These are phyloP conservation scores for Crenichthys baileyi DNA, from an alignment of 2,797 vertebrate genomes.

Conservation along the genomic window DNA sequence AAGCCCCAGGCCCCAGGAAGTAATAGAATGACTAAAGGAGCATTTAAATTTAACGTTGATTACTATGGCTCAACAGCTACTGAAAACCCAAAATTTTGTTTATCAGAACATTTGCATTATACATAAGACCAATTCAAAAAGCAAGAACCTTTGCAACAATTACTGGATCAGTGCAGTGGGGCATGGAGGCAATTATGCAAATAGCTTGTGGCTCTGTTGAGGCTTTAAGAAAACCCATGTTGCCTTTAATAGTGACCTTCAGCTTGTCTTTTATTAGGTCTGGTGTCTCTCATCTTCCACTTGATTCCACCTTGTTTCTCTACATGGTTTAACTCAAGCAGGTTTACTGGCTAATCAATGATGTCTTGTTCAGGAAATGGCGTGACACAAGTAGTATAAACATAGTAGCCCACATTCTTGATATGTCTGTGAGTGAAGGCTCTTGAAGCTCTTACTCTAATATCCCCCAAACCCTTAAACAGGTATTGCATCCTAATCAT, in stretches of 20 bases:
- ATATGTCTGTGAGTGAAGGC: no score
- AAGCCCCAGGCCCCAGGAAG: constrained; percentile 4
- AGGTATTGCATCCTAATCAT: no score
- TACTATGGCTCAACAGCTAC: not conserved
- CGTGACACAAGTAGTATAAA: not conserved
- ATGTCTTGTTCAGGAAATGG: not conserved
- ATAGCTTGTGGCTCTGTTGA: not conserved
- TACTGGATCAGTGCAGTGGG: not conserved
- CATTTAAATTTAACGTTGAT: not conserved
- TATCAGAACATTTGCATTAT: not conserved
- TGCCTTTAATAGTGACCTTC: not conserved
- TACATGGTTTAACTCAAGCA: no score
- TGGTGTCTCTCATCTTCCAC: not conserved
- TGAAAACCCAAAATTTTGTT: not conserved
- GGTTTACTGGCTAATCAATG: not conserved
- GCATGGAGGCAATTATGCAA: not conserved
- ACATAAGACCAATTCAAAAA: not conserved
- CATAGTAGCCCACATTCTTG: no score
- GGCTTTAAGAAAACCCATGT: not conserved
- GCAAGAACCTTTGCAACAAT: not conserved
- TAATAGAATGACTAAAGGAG: constrained; percentile 4
- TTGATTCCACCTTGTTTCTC: not conserved
- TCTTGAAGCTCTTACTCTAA: not conserved
- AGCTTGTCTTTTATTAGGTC: not conserved
- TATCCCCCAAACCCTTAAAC: not conserved